These are phyloP conservation scores for Aix galericulata DNA, from an alignment of 2,113 vertebrate species.

Conservation along the genomic window DNA sequence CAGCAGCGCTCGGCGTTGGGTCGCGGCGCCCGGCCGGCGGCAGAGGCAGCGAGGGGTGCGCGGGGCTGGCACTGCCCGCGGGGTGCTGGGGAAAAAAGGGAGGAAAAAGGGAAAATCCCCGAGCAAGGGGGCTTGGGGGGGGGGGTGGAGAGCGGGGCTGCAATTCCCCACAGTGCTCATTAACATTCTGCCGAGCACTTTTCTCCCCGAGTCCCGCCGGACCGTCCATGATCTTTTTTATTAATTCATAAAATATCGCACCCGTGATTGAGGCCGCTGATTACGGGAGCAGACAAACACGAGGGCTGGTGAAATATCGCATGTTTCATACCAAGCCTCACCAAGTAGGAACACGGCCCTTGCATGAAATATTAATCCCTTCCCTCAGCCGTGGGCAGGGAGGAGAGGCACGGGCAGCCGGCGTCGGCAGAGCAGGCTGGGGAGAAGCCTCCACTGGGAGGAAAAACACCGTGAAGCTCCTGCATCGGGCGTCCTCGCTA, in stretches of 20 bases:
- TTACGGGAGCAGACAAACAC: constrained; percentile 78
- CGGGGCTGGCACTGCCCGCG: not conserved
- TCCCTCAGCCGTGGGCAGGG: not conserved
- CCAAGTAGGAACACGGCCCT: not conserved
- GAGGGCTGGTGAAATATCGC: constrained; percentile 79
- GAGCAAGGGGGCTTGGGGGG: not conserved
- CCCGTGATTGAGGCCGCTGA: constrained; percentile 78
- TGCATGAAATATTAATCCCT: constrained; percentile 80
- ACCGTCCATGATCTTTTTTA: constrained; percentile 77
- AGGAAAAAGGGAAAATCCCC: not conserved
- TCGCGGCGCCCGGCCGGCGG: constrained; percentile 74
- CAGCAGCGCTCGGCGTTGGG: constrained; percentile 66
- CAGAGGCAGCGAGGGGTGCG: constrained; percentile 66
- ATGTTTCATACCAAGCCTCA: constrained; percentile 25
- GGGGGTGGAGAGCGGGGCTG: not conserved
- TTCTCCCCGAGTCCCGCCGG: constrained; percentile 63
- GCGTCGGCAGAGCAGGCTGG: accelerated
- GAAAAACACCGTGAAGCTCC: not conserved
- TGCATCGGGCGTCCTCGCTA: accelerated
- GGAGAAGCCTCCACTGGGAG: not conserved
- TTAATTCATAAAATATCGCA: constrained; percentile 83
- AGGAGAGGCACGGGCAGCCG: not conserved
- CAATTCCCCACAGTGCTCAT: constrained; percentile 83
- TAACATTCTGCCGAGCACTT: constrained; percentile 75
- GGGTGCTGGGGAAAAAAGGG: accelerated